These are phyloP conservation scores for Haemorhous mexicanus DNA, from an alignment of 2,113 vertebrate genomes.

Conservation along the genomic window DNA sequence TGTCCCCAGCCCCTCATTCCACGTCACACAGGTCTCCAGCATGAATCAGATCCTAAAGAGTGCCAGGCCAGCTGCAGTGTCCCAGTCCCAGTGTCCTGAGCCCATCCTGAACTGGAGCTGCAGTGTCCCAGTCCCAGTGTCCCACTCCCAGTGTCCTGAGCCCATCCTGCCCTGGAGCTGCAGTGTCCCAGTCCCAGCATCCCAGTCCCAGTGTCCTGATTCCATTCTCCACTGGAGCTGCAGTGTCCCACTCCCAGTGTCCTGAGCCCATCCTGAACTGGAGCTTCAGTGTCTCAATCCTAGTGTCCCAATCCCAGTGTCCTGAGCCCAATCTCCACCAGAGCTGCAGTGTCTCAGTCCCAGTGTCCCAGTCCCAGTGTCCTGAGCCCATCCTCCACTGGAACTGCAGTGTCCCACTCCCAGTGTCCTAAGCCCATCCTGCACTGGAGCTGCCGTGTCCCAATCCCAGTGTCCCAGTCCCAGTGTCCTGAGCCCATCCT, in stretches of 20 bases:
- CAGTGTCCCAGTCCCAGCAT: neutral
- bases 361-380: neutral
- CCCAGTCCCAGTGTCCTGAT: neutral
- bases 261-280: rapidly evolving
- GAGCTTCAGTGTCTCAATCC: neutral
- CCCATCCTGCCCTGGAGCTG: too few species aligned
- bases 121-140: neutral
- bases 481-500: neutral
- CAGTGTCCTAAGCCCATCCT: neutral
- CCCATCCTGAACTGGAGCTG: too few species aligned
- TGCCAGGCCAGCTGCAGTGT: neutral
- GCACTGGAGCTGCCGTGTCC: too few species aligned
- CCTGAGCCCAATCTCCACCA: neutral
- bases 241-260: too few species aligned
- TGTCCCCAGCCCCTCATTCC: neutral
- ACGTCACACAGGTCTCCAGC: neutral
- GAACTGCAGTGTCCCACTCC: neutral
- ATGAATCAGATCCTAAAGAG: neutral
- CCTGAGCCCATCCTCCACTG: neutral
- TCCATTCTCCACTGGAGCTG: too few species aligned
- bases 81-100: neutral
- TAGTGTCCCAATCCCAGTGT: neutral
- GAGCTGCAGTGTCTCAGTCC: neutral
- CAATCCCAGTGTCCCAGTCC: neutral
- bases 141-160: neutral